Evolutionary conservation across 1,140 invertebrate species (phyloP).

Genomic region (Stegodyphus dumicola): DNA sequence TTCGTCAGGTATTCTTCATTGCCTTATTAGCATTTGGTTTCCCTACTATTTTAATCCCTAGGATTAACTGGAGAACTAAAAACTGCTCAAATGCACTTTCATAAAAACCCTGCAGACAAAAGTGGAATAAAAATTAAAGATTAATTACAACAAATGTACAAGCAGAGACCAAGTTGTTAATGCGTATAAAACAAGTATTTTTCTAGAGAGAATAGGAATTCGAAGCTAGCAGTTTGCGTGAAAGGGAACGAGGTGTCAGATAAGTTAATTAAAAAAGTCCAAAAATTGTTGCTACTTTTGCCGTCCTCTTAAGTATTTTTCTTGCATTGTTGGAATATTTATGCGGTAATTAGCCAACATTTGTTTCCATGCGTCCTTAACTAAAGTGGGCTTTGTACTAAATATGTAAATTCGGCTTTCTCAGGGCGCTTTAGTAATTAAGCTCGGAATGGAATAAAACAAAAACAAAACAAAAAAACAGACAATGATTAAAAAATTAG

Average conservation of each 20-base stretch:
- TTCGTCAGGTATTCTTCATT: constrained; percentile 17
- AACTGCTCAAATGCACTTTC: background rate
- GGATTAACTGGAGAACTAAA: constrained; percentile 47
- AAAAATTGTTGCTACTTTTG: constrained; percentile 43
- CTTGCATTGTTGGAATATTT: constrained; percentile 57
- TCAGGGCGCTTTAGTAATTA: constrained; percentile 46
- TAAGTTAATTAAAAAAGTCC: constrained; percentile 58
- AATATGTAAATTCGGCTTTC: constrained; percentile 59
- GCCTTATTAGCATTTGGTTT: constrained; percentile 35
- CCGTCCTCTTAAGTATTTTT: constrained; percentile 37
- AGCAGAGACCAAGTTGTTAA: constrained; percentile 37
- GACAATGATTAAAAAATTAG: background rate
- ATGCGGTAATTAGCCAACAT: constrained; percentile 57
- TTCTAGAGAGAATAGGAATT: background rate
- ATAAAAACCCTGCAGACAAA: constrained; percentile 31
- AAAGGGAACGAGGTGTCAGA: constrained; percentile 22
- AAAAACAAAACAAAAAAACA: no score
- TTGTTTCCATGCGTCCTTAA: constrained; percentile 39
- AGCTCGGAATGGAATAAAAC: constrained; percentile 16
- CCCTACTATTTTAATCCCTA: constrained; percentile 41
- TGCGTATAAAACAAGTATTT: constrained; percentile 28
- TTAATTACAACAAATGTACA: constrained; percentile 50
- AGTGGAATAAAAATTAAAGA: constrained; percentile 51
- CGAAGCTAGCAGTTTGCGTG: background rate
- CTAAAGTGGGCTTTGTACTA: constrained; percentile 20